Conservation (phyloP, 1,140 invertebrate species). For the Hydropsyche tenuis region DNA sequence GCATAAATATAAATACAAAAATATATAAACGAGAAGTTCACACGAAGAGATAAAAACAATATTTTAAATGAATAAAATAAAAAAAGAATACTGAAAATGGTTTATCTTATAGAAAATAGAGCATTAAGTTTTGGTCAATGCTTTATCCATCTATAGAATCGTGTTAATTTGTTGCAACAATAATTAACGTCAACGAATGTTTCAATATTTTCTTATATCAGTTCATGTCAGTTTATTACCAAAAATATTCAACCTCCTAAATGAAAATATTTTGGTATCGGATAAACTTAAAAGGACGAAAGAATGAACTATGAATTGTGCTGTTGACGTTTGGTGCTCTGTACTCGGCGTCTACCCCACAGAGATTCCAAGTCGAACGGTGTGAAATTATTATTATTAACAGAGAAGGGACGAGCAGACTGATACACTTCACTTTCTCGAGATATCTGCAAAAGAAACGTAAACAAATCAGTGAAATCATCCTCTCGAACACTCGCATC, state of each 20-base stretch:
- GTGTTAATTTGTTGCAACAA: neutral
- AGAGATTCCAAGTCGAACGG: conserved; percentile 60
- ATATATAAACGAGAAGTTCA: too few species aligned
- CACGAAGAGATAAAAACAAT: neutral
- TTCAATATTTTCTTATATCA: neutral
- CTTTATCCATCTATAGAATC: neutral
- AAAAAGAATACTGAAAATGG: conserved; percentile 20
- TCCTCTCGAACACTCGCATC: too few species aligned
- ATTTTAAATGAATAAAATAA: neutral
- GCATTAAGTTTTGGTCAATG: neutral
- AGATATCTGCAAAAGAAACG: conserved; percentile 55
- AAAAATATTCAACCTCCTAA: conserved; percentile 21
- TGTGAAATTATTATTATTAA: too few species aligned
- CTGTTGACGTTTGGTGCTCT: conserved; percentile 57
- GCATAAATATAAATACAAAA: conserved; percentile 19
- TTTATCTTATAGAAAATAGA: conserved; percentile 13
- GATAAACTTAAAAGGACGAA: conserved; percentile 2
- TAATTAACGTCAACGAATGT: neutral
- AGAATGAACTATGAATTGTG: conserved; percentile 58
- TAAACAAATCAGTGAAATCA: too few species aligned
- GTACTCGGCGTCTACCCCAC: conserved; percentile 56
- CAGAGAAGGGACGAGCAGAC: conserved; percentile 54
- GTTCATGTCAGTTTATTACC: conserved; percentile 7
- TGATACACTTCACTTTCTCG: conserved; percentile 55
- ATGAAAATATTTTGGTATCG: conserved; percentile 33